phyloP scores from a whole-genome alignment of 2,888 invertebrate genomes.

The Synergus itoensis region DNA sequence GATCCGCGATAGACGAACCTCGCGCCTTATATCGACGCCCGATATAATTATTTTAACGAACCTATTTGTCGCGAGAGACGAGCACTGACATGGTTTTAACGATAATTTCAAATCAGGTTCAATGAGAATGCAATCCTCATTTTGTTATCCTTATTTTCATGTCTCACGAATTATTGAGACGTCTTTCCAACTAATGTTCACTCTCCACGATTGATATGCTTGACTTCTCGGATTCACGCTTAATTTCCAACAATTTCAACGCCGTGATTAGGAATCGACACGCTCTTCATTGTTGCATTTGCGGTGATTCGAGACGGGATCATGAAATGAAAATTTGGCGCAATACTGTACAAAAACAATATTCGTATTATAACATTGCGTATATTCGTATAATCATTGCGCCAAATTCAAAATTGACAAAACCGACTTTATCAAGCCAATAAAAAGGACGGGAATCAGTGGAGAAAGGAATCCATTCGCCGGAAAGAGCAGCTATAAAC shows the following conservation, averaged over 20 bases:
- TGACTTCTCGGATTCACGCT: background rate
- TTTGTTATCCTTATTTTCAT: too few species aligned
- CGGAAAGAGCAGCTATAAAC: slow-evolving; percentile 3
- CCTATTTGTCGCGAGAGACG: slow-evolving; percentile 2
- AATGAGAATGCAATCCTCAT: too few species aligned
- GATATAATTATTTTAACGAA: slow-evolving; percentile 19
- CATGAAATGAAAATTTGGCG: background rate
- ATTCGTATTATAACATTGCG: background rate
- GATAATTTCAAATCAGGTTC: too few species aligned
- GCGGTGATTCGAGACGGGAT: background rate
- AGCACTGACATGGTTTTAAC: background rate
- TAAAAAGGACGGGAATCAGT: background rate
- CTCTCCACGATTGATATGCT: background rate
- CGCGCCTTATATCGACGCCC: background rate
- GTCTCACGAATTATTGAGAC: too few species aligned
- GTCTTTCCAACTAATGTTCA: background rate
- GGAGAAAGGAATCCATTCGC: background rate
- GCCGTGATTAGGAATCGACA: background rate
- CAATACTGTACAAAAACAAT: background rate
- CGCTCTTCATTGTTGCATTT: background rate
- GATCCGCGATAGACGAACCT: slow-evolving; percentile 43
- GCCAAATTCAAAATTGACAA: background rate
- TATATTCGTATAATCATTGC: background rate
- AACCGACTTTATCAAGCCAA: background rate
- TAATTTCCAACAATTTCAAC: background rate